phyloP scores from a whole-genome alignment of 2,888 invertebrate genomes.

The Caenorhabditis macrosperma region DNA sequence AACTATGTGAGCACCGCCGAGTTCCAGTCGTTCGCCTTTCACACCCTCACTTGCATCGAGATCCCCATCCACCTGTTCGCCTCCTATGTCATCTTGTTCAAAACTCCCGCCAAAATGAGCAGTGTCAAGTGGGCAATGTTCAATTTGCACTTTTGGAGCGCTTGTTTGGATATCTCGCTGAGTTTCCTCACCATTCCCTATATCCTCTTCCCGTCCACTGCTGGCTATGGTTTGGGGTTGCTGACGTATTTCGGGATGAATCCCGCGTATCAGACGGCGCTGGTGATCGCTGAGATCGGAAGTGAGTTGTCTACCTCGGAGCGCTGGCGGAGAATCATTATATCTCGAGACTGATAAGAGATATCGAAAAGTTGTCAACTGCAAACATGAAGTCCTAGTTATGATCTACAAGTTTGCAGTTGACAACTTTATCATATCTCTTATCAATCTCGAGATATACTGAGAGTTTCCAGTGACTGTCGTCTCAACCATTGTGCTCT shows the following conservation, averaged over 20 bases:
- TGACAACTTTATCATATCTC: too few species aligned
- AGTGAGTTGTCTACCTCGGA: not conserved
- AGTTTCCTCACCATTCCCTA: not conserved
- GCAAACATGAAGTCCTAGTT: too few species aligned
- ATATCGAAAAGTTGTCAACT: too few species aligned
- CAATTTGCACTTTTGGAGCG: slow-evolving; percentile 18
- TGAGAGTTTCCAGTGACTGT: not conserved
- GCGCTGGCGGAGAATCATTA: too few species aligned
- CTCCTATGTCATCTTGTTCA: slow-evolving; percentile 22
- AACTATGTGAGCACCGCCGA: not conserved
- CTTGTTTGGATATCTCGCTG: not conserved
- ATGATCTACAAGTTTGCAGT: too few species aligned
- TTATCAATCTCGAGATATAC: too few species aligned
- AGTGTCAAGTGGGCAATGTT: slow-evolving; percentile 34
- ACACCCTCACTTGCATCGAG: not conserved
- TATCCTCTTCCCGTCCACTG: slow-evolving; percentile 5
- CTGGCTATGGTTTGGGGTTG: not conserved
- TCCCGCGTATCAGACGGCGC: not conserved
- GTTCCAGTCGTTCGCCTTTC: not conserved
- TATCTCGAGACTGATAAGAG: too few species aligned
- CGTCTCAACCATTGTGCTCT: not conserved
- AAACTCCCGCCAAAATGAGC: slow-evolving; percentile 18
- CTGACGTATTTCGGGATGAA: not conserved
- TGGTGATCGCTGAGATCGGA: not conserved
- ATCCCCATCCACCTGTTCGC: slow-evolving; percentile 11